Conservation (phyloP, 2,888 invertebrate genomes). For the Thysanoteuthis rhombus region DNA sequence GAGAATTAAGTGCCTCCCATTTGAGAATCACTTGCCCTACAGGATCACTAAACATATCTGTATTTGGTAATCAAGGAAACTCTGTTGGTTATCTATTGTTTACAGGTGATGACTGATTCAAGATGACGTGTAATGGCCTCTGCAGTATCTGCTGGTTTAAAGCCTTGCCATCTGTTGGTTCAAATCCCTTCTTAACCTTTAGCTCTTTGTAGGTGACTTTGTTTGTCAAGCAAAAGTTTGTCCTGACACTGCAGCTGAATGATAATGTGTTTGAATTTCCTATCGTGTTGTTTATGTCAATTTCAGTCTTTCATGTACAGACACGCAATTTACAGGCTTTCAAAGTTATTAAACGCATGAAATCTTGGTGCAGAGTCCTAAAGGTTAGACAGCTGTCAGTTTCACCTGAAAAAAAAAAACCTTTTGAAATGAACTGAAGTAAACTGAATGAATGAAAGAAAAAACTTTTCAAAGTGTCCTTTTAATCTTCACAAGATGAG, state of each 20-base stretch:
- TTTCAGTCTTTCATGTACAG: too few relatives aligned
- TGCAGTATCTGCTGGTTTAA: neutral
- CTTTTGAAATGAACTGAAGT: neutral
- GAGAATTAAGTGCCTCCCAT: too few relatives aligned
- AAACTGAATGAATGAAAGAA: neutral
- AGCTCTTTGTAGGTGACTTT: too few relatives aligned
- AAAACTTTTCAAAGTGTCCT: neutral
- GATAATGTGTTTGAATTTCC: too few relatives aligned
- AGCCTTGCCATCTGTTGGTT: neutral
- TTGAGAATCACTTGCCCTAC: neutral
- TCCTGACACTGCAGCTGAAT: too few relatives aligned
- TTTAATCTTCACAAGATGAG: neutral
- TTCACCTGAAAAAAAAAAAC: neutral
- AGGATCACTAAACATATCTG: neutral
- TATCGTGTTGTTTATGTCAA: too few relatives aligned
- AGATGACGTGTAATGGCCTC: neutral
- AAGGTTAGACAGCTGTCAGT: too few relatives aligned
- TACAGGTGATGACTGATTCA: neutral
- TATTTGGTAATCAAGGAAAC: neutral
- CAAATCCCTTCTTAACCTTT: neutral
- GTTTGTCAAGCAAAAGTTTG: too few relatives aligned
- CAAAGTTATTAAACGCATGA: too few relatives aligned
- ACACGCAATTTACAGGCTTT: too few relatives aligned
- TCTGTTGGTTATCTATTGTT: neutral
- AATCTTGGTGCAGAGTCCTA: too few relatives aligned